These are phyloP conservation scores for Oegoconia quadripuncta DNA, from an alignment of 2,888 invertebrate species.

Conservation along the genomic window DNA sequence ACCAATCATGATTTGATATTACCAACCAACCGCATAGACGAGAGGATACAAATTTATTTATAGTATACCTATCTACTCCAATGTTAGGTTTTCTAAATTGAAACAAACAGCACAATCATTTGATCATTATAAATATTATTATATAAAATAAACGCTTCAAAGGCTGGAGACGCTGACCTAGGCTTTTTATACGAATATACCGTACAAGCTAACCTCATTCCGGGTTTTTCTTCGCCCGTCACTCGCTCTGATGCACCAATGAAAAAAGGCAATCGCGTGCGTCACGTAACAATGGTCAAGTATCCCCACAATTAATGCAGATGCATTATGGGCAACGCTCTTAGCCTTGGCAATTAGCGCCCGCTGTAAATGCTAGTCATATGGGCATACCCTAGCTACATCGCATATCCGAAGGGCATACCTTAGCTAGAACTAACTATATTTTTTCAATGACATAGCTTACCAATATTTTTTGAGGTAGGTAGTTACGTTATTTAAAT, in stretches of 20 bases:
- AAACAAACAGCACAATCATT: too few species aligned
- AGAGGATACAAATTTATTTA: too few species aligned
- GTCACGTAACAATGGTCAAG: conserved; percentile 29
- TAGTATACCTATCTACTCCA: too few species aligned
- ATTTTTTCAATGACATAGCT: too few species aligned
- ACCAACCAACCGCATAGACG: too few species aligned
- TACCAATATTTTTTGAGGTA: too few species aligned
- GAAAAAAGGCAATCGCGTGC: conserved; percentile 38
- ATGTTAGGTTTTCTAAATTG: neutral
- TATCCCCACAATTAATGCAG: conserved; percentile 46
- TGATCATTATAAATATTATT: too few species aligned
- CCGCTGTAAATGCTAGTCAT: conserved; percentile 2
- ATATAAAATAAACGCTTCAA: neutral
- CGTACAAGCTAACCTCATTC: conserved; percentile 55
- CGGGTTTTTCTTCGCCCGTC: conserved; percentile 52
- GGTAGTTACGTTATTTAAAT: too few species aligned
- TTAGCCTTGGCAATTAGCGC: conserved; percentile 11
- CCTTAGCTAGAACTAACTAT: too few species aligned
- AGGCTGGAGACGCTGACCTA: conserved; percentile 31
- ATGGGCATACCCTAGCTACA: conserved; percentile 23
- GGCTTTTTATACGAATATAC: conserved; percentile 37
- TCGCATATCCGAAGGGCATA: too few species aligned
- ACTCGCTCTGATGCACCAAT: conserved; percentile 54
- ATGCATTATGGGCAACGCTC: conserved; percentile 47
- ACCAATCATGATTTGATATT: too few species aligned